Percentiles rank a stretch among this genome's conserved stretches.
Evolutionary conservation across 1,140 invertebrate species (phyloP).

Genomic region (Rhopalosiphum maidis): DNA sequence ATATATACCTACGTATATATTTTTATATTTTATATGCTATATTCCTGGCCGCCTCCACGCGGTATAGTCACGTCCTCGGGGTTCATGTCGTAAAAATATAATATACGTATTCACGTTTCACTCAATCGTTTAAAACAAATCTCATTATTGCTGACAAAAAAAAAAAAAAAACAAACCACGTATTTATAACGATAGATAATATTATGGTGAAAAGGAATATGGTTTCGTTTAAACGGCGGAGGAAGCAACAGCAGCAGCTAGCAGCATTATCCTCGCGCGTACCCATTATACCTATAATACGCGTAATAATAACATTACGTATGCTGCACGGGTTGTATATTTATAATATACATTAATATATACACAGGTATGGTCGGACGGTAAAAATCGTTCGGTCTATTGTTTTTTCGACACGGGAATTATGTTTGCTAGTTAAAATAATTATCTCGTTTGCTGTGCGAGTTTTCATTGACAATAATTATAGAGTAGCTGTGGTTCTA

Average conservation of each 20-base stretch:
- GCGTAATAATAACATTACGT: constrained; percentile 1
- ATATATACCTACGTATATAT: background rate
- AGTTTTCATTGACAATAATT: constrained; percentile 55
- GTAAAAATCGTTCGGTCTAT: constrained; percentile 31
- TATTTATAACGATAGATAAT: constrained; percentile 28
- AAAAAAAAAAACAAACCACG: background rate
- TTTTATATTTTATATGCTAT: background rate
- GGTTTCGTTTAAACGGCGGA: background rate
- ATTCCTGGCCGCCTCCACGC: background rate
- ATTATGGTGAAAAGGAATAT: constrained; percentile 11
- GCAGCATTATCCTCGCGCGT: background rate
- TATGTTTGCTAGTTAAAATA: constrained; percentile 51
- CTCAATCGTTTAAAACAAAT: constrained; percentile 16
- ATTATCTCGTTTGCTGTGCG: constrained; percentile 53
- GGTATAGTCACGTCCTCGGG: constrained; percentile 12
- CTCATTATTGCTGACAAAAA: background rate
- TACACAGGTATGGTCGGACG: background rate
- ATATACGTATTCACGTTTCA: constrained; percentile 26
- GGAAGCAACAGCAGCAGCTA: background rate
- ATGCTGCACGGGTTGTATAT: background rate
- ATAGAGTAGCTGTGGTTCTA: constrained; percentile 39
- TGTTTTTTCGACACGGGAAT: constrained; percentile 49
- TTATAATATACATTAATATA: background rate
- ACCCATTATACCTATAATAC: background rate
- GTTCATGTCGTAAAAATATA: constrained; percentile 36